phyloP scores from a whole-genome alignment of 2,888 invertebrate species.

The Lymantria monacha region DNA sequence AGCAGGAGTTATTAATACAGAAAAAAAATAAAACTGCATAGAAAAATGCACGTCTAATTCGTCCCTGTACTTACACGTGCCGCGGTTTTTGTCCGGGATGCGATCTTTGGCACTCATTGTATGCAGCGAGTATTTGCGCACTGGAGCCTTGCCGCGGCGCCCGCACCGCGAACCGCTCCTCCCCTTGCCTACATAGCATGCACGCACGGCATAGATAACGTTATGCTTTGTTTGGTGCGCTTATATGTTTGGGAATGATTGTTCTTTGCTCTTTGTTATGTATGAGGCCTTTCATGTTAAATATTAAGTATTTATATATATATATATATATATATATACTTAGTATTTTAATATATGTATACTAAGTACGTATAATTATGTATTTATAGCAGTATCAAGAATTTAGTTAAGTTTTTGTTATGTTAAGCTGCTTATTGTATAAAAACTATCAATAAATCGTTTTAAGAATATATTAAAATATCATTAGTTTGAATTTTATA shows the following conservation, averaged over 20 bases:
- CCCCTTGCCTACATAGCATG: constrained; percentile 35
- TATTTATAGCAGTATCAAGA: no score
- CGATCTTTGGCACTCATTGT: constrained; percentile 78
- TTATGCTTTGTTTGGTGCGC: constrained; percentile 14
- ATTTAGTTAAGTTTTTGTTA: no score
- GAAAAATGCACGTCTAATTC: constrained; percentile 45
- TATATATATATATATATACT: no score
- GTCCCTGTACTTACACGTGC: constrained; percentile 77
- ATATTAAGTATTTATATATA: neutral
- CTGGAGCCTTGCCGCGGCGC: constrained; percentile 40
- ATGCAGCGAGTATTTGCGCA: constrained; percentile 76
- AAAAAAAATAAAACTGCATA: constrained; percentile 29
- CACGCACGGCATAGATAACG: constrained; percentile 50
- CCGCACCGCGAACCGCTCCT: constrained; percentile 15
- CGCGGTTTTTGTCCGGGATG: constrained; percentile 72
- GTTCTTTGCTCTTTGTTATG: constrained; percentile 6
- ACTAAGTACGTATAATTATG: no score
- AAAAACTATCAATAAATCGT: no score
- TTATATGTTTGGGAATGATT: constrained; percentile 6
- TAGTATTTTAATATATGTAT: no score
- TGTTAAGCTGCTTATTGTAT: no score
- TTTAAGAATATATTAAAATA: no score
- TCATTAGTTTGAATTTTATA: no score
- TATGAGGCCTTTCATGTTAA: neutral
- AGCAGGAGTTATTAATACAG: no score